Percentiles rank a stretch among this genome's conserved stretches.
These are phyloP conservation scores for Jacana jacana DNA, from an alignment of 2,113 vertebrate genomes.

Conservation along the genomic window DNA sequence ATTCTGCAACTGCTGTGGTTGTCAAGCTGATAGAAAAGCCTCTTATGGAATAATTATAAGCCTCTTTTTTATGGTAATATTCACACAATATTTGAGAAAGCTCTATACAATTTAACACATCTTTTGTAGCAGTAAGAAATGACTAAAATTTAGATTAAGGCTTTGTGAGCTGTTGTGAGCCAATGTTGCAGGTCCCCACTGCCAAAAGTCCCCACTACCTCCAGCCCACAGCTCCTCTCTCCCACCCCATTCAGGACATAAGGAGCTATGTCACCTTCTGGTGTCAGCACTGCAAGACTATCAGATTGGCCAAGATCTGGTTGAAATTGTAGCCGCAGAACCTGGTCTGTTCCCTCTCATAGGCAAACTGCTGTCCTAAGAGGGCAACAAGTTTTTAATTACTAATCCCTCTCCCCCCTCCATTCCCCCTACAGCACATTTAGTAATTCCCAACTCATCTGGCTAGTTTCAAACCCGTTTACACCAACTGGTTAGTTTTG, in stretches of 20 bases:
- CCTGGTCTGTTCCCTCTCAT: not conserved
- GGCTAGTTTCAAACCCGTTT: constrained; percentile 49
- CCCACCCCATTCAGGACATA: accelerated
- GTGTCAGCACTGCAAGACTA: not conserved
- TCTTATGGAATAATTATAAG: not conserved
- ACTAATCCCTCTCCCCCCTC: not conserved
- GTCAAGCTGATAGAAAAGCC: not conserved
- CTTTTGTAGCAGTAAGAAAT: not conserved
- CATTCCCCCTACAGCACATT: not conserved
- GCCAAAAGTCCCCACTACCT: not conserved
- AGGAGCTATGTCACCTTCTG: not conserved
- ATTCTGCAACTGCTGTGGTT: not conserved
- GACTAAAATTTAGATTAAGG: not conserved
- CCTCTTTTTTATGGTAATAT: not conserved
- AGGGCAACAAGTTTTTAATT: not conserved
- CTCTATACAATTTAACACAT: not conserved
- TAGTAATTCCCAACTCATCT: constrained; percentile 35
- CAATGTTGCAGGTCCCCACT: not conserved
- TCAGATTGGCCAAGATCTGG: not conserved
- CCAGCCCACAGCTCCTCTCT: not conserved
- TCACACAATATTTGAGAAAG: not conserved
- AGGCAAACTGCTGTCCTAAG: not conserved
- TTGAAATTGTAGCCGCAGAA: accelerated
- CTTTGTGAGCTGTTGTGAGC: not conserved
- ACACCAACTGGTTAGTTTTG: constrained; percentile 32